Evolutionary conservation across 2,888 invertebrate genomes (phyloP).

Genomic region (Thymelicus acteon): DNA sequence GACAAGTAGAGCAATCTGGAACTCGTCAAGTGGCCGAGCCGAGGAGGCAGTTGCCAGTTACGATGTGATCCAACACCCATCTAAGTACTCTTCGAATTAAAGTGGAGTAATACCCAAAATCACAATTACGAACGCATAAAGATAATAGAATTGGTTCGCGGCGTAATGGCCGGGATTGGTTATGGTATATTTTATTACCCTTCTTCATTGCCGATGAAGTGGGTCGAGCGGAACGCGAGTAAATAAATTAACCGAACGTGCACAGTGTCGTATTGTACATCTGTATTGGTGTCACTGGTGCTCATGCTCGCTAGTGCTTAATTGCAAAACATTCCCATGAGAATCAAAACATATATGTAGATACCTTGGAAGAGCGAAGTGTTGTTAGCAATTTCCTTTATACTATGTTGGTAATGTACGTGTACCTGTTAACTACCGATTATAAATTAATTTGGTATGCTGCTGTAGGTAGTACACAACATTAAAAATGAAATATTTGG

Average conservation of each 20-base stretch:
- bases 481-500: too few species aligned
- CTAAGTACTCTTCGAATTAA: constrained; percentile 13
- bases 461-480: neutral
- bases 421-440: too few species aligned
- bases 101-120: constrained; percentile 31
- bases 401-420: too few species aligned
- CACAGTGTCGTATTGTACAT: constrained; percentile 46
- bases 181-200: constrained; percentile 64
- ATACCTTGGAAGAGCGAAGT: neutral
- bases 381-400: too few species aligned
- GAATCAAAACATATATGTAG: constrained; percentile 7
- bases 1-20: constrained; percentile 26
- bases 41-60: constrained; percentile 6
- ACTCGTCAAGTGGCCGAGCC: constrained; percentile 14
- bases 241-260: constrained; percentile 66
- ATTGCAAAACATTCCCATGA: constrained; percentile 22
- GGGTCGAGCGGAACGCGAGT: constrained; percentile 70
- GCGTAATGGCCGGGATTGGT: constrained; percentile 53
- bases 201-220: constrained; percentile 66
- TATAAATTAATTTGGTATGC: neutral
- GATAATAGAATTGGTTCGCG: constrained; percentile 45
- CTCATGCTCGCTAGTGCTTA: constrained; percentile 2
- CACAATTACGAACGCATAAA: constrained; percentile 42
- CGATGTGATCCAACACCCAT: constrained; percentile 9
- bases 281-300: constrained; percentile 12